phyloP scores from a whole-genome alignment of 1,140 invertebrate species.

The Chrysopa pallens region DNA sequence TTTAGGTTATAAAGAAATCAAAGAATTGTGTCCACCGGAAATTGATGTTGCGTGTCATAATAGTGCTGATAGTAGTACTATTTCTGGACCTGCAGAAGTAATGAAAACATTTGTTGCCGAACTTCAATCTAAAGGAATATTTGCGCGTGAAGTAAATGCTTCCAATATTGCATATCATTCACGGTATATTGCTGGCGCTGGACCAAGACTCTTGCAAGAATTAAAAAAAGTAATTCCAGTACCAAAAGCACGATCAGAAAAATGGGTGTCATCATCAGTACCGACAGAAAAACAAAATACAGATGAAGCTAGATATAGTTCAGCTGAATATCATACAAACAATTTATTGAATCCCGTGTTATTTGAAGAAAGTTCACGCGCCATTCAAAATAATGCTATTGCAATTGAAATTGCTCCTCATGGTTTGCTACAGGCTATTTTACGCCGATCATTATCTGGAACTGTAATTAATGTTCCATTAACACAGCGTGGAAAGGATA shows the following conservation, averaged over 20 bases:
- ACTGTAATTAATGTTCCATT: constrained; percentile 54
- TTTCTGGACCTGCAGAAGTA: constrained; percentile 61
- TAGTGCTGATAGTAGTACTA: constrained; percentile 61
- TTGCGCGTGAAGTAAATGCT: constrained; percentile 64
- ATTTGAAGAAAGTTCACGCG: constrained; percentile 63
- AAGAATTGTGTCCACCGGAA: constrained; percentile 34
- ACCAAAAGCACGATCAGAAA: constrained; percentile 47
- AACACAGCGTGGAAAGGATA: constrained; percentile 57
- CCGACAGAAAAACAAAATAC: constrained; percentile 54
- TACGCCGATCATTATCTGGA: constrained; percentile 33
- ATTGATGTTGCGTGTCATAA: constrained; percentile 80
- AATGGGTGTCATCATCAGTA: constrained; percentile 80
- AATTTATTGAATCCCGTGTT: constrained; percentile 71
- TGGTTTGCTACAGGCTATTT: constrained; percentile 54
- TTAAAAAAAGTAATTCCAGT: constrained; percentile 46
- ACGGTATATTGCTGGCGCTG: constrained; percentile 55
- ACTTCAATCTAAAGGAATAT: constrained; percentile 52
- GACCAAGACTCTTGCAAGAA: constrained; percentile 52
- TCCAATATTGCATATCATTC: constrained; percentile 77
- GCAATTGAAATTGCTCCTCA: constrained; percentile 72
- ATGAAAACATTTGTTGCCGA: constrained; percentile 50
- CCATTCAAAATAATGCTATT: constrained; percentile 63
- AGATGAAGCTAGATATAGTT: constrained; percentile 45
- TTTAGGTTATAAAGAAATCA: constrained; percentile 37
- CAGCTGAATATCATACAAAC: constrained; percentile 85